Base-by-base conservation (phyloP, 2,888 invertebrate species). In the Eulithis prunata region DNA sequence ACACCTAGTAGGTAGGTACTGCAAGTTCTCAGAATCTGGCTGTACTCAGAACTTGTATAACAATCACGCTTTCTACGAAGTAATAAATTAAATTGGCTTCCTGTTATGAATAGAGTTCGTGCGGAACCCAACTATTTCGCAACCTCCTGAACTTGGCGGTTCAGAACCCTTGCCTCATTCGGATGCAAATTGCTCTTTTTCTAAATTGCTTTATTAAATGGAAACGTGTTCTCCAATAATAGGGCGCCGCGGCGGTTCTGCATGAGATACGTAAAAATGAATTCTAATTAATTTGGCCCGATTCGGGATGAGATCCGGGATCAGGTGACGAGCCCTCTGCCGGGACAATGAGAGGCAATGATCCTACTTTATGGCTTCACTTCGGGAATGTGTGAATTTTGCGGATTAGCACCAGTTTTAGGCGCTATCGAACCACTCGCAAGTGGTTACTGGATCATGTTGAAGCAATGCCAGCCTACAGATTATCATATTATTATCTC, bases 171-270 rank as follows among this genome's bases (percentile, higher is more conserved):
- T 86, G 78, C 79, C 86, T 86, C 84, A 83, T 87, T 89, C 80
- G 74, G 75, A 89, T 88, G 88, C 86, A 88, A 91, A 90, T 89
- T 83, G 86, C 72, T 80, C 79, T 88, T 89, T 89, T 89, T 87
- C 86, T 86, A 89, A 90, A 90, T 90, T 88, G 86, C 89, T 90
- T 90, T 88, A 90, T 90, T 90, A 89, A 90, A 90, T 86, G 82
- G 86, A 85, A 88, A 87, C 89, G 88, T 89, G 90, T 87, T 85
- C 84, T 78, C 84, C 88, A 87, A 89, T 90, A 88, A 87, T 85
- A 83, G 85, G 75, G 75, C 73, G 63, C 59, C 43, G 60, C 14
- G 53, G 7, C 13, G 13, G 60, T 60, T 62, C 60, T 55, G 54
- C 64, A 58, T 49, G 57, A 58, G 49, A 66, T 65, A 49, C 66